phyloP scores from a whole-genome alignment of 2,888 invertebrate genomes.

The Synanthedon tipuliformis region DNA sequence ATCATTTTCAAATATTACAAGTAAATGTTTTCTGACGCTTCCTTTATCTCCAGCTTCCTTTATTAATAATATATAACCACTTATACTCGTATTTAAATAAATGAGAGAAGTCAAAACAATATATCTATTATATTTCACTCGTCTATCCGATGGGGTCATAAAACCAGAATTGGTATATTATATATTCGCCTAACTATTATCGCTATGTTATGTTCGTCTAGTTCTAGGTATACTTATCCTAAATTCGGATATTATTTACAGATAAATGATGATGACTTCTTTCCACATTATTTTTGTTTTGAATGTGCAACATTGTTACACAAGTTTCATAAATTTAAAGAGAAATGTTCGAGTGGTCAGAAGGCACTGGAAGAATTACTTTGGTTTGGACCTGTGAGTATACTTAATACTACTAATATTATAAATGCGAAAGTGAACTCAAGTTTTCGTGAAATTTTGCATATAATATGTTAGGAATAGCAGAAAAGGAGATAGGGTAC shows the following conservation, averaged over 20 bases:
- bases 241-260: conserved; percentile 11
- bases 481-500: too few relatives aligned
- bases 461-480: too few relatives aligned
- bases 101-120: not conserved
- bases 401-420: not conserved
- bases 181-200: too few relatives aligned
- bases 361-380: conserved; percentile 31
- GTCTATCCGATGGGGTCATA: too few relatives aligned
- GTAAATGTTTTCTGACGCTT: not conserved
- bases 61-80: too few relatives aligned
- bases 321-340: conserved; percentile 48
- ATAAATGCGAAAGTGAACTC: too few relatives aligned
- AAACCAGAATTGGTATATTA: too few relatives aligned
- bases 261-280: conserved; percentile 31
- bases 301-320: conserved; percentile 43
- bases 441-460: too few relatives aligned
- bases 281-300: conserved; percentile 45
- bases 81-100: too few relatives aligned
- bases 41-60: not conserved
- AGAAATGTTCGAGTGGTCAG: conserved; percentile 39
- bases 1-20: too few relatives aligned
- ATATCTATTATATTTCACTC: not conserved
- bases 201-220: too few relatives aligned
- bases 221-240: too few relatives aligned
- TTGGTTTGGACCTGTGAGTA: conserved; percentile 38